Evolutionary conservation across 2,797 vertebrate genomes (phyloP), one percentile per base, ranked within the genome.

Genomic region (Varecia variegata): DNA sequence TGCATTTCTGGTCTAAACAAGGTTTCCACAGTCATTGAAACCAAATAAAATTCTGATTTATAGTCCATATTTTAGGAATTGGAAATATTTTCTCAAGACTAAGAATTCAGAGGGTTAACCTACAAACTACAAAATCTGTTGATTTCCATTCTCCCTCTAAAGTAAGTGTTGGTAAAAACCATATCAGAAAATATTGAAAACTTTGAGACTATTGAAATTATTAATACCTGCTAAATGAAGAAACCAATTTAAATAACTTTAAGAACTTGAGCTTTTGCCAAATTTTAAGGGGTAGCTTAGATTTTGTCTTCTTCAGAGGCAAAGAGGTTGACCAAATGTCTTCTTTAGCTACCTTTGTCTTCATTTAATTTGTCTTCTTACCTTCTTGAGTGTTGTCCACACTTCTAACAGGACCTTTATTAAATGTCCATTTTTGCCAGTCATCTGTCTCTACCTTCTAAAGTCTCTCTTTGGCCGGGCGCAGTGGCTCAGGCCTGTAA

Each of bases 311-410:
- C 13, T 88, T 27, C 20, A 87, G 56, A 92, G 81, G 47, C 54
- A 86, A 77, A 82, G 9, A 80, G 5, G 20, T 73, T 91, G 18
- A 80, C 8, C 13, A 93, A 77, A 43, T 90, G 17, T 56, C 12
- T 88, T 92, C 13, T 90, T 92, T 45, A 32, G 10, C 38, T 87
- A 56, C 2, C 1, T 87, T 95, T 88, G n/a, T 79, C 18, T 87
- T 88, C n/a, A 74, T 70, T 84, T 95, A 62, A 82, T 52, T 92
- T 82, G n/a, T 30, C 18, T 85, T 70, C 21, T 93, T 93, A 88
- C 10, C 43, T 38, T 88, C 6, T 67, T 91, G 20, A 76, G 1
- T 93, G 9, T 87, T 83, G 12, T 20, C 6, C 85, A 30, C 0
- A 74, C 50, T 83, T 90, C 25, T 58, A 92, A 73, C 2, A 21